A percentile compares a stretch with the other conserved stretches of the same genome.
Evolutionary conservation across 2,888 invertebrate species (phyloP).

Genomic region (Sinopyrophorus schimmeli): DNA sequence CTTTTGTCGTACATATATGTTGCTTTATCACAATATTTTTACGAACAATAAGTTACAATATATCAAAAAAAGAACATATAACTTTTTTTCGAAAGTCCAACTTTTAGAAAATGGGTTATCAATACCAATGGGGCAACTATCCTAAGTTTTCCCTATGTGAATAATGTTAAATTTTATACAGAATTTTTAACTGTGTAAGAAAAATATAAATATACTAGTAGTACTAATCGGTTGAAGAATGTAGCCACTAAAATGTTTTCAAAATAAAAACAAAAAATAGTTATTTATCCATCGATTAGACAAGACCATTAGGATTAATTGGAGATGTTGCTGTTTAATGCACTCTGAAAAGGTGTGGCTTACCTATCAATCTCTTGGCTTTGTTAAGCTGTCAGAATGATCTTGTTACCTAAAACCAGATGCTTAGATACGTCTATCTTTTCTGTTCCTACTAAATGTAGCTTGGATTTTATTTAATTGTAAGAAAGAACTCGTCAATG

Average conservation of each 20-base stretch:
- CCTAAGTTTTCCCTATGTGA: too few species aligned
- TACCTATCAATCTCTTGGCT: slow-evolving; percentile 44
- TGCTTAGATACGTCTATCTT: slow-evolving; percentile 27
- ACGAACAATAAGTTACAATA: too few species aligned
- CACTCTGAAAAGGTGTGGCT: slow-evolving; percentile 50
- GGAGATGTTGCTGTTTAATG: slow-evolving; percentile 43
- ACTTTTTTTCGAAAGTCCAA: too few species aligned
- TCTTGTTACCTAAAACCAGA: slow-evolving; percentile 39
- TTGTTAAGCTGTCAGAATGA: slow-evolving; percentile 43
- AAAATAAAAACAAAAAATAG: slow-evolving; percentile 21
- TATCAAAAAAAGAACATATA: too few species aligned
- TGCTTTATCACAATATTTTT: too few species aligned
- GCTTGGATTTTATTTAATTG: slow-evolving; percentile 4
- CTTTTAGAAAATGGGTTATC: too few species aligned
- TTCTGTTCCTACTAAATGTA: slow-evolving; percentile 13
- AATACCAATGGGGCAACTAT: too few species aligned
- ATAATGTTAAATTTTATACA: too few species aligned
- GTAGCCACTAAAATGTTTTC: slow-evolving; percentile 15
- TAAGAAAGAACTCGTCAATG: not conserved
- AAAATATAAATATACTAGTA: not conserved
- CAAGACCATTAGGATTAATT: slow-evolving; percentile 43
- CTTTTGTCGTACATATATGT: too few species aligned
- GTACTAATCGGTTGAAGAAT: slow-evolving; percentile 16
- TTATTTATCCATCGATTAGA: slow-evolving; percentile 28
- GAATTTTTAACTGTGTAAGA: too few species aligned